Evolutionary conservation across 2,113 vertebrate genomes (phyloP), one percentile per base, ranked within the genome.

Genomic region (Rattus norvegicus): DNA sequence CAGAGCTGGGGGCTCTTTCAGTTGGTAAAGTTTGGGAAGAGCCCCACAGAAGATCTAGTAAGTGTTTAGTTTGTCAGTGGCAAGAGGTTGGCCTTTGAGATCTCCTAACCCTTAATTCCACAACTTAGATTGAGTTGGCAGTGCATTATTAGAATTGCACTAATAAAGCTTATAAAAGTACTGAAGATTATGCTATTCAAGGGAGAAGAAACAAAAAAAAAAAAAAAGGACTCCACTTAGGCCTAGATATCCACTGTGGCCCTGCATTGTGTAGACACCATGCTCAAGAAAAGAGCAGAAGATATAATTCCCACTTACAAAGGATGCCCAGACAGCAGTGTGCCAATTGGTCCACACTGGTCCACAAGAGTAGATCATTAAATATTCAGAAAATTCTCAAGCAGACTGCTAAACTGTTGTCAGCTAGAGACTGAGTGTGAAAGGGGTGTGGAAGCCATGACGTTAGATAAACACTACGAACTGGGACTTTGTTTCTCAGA

Each of bases 41-140:
- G 39, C 24, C 36, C 47, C 22, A 24, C 65, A 22, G 94, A 75
- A 83, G 16, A 88, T 96, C 61, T 43, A 97, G 92, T 91, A 76
- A 95, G 79, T 87, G 69, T 97, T 94, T 98, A 95, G 96, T 97
- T 98, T 98, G 97, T 86, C 97, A 96, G 84, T 61, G 67, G 92
- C 95, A 87, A 77, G n/a, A 94, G 8, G 28, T 67, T 63, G 75
- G 95, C 97, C 95, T 98, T 92, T 95, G 90, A 97, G 97, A 97
- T 97, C 94, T 97, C 86, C 54, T 47, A 33, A 97, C 92, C 95
- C 98, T 33, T 56, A 75, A 76, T 92, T 97, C 70, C 73, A 16
- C 36, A 43, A 22, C n/a, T 17, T 70, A 81, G 33, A 70, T 11
- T 33, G 79, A 12, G 1, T 16, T 72, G 43, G 90, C 81, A 96